These are phyloP conservation scores for Heteromurus nitidus DNA, from an alignment of 2,888 invertebrate genomes.

Conservation along the genomic window DNA sequence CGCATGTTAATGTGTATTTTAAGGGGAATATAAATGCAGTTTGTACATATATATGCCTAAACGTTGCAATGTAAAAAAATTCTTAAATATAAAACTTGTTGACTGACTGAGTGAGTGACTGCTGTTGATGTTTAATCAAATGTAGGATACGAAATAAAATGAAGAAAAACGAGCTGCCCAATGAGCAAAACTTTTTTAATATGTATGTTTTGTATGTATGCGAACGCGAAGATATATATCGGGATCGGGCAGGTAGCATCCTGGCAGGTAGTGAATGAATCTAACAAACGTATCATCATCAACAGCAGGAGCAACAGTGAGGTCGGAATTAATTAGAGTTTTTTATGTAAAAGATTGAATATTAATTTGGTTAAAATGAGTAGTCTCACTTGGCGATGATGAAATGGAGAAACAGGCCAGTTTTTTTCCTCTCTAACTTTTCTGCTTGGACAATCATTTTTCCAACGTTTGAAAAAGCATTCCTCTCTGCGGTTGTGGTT, in stretches of 20 bases:
- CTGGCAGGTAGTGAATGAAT: background rate
- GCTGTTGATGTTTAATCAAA: conserved; percentile 53
- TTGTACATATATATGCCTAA: too few species aligned
- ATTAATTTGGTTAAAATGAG: conserved; percentile 65
- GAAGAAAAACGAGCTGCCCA: conserved; percentile 56
- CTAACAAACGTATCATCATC: conserved; percentile 17
- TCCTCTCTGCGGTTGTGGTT: conserved; percentile 12
- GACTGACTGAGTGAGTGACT: too few species aligned
- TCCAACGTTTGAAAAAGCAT: background rate
- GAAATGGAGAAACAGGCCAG: conserved; percentile 48
- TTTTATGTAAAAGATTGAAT: conserved; percentile 61
- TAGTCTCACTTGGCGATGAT: conserved; percentile 56
- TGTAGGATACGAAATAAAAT: conserved; percentile 53
- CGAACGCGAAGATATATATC: too few species aligned
- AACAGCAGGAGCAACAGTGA: conserved; percentile 54
- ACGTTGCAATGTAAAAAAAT: too few species aligned
- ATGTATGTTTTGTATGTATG: background rate
- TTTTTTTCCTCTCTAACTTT: too few species aligned
- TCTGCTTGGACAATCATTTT: background rate
- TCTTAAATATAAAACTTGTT: conserved; percentile 55
- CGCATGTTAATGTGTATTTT: background rate
- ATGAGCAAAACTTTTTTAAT: conserved; percentile 49
- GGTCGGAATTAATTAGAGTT: conserved; percentile 68
- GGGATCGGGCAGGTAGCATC: too few species aligned
- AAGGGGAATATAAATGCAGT: background rate